Base-by-base conservation (phyloP, 2,888 invertebrate genomes). In the Mechanitis messenoides region DNA sequence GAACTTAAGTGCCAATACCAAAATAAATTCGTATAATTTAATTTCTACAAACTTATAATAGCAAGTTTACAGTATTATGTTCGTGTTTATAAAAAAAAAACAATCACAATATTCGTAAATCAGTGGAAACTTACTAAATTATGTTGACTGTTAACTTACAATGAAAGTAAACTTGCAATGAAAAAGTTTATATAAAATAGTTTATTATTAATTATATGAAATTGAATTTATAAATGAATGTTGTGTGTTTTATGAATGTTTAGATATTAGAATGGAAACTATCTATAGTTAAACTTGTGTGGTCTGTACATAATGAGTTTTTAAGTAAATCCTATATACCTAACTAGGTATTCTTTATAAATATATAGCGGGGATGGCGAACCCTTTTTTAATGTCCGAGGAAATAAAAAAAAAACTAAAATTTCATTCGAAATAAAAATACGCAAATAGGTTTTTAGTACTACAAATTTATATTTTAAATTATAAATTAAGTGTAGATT, bases 291-390 rank as follows among this genome's bases (percentile, higher is more conserved):
- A 31, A 20, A 47, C 47, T 47, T 50, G 50, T 50, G 50, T 31
- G 50, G 31, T 50, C 9, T 50, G 11, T 31, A 50, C 50, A 31
- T 50, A 50, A 31, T 50, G 9, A 35, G 9, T 31, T 50, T 31
- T 31, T n/a, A 31, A n/a, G 50, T 31, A 50, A 31, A 31, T 31
- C 28, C 7, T n/a, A 54, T 28, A 1, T 28, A 50, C 7, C 6
- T 28, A 28, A 20, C n/a, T 66, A 62, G 59, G 63, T 68, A 65
- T 69, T 66, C 6, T 31, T 50, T 9, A 50, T 50, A 1, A 50
- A 9, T 42, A 9, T 42, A 11, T 42, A 9, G 20, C 20, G 20
- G 20, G 20, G 20, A 20, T 20, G 20, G 20, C 20, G 20, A 20
- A 20, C 20, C 20, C 20, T 20, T 20, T 20, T 20, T 20, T 20